Base-by-base conservation (phyloP, 2,888 invertebrate genomes). In the Agonum fuliginosum region DNA sequence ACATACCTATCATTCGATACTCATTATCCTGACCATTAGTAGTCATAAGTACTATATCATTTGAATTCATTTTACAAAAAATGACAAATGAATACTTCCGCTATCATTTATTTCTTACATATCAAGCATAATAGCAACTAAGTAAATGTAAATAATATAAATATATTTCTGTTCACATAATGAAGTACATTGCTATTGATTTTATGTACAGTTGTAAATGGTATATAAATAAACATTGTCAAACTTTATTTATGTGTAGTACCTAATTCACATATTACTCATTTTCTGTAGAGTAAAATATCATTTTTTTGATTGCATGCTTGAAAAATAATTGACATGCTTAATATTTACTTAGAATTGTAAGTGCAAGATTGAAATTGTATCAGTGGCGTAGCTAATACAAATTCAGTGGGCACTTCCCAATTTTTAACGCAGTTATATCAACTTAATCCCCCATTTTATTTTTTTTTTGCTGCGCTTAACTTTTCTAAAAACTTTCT, bases 121-220 rank as follows among this genome's bases (percentile, higher is more conserved):
- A 62, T 62, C 58, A 62, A 17, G 17, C 27, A 62, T 62, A 30
- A 27, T 27, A 62, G 30, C 30, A 30, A 62, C 17, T 34, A 30
- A 62, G 30, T 62, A 30, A 30, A 62, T 62, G 58, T 62, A 62
- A 62, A 62, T 62, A 62, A 62, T 30, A 62, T 62, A 30, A 62
- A 30, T 30, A 58, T 62, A 62, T 30, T 54, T 37, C 3, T 51
- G 51, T 51, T 51, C 22, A 54, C n/a, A 24, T 54, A 10, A 54
- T 54, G 20, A 48, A 54, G 24, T 24, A 54, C 24, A 24, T 54
- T 48, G 22, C 54, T 54, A 62, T 30, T 19, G 17, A 62, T 14
- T 62, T n/a, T 62, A 62, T 43, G 58, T 30, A 62, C 58, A 62
- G 30, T 27, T 62, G 30, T 30, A 54, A 54, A 54, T 54, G 54